Evolutionary conservation across 2,797 vertebrate species (phyloP).

Genomic region (Cryptoblepharus egeriae): DNA sequence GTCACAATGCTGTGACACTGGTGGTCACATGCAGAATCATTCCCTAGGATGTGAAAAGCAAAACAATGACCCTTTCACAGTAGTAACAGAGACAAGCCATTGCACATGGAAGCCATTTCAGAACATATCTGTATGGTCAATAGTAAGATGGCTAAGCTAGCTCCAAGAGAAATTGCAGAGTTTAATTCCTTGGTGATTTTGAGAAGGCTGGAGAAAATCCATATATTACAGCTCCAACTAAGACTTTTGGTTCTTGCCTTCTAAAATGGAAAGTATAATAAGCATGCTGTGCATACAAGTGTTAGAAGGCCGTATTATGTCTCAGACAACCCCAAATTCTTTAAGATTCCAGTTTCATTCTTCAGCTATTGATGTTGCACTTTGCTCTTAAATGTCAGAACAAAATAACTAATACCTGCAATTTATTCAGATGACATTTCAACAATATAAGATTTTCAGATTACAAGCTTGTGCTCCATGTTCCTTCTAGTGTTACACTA

Average conservation of each 20-base stretch:
- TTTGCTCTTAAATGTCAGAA: slow-evolving; percentile 68
- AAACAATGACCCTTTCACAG: not conserved
- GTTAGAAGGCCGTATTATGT: not conserved
- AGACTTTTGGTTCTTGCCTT: not conserved
- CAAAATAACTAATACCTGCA: slow-evolving; percentile 71
- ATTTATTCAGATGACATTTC: slow-evolving; percentile 73
- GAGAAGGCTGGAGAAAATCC: not conserved
- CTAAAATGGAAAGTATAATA: accelerated
- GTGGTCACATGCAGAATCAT: not conserved
- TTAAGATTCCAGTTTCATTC: slow-evolving; percentile 45
- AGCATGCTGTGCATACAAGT: accelerated
- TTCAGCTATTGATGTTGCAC: slow-evolving; percentile 55
- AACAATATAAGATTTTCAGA: slow-evolving; percentile 65
- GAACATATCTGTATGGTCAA: not conserved
- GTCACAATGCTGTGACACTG: not conserved
- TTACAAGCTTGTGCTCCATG: slow-evolving; percentile 46
- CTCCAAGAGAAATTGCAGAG: not conserved
- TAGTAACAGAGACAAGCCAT: not conserved
- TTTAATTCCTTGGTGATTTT: not conserved
- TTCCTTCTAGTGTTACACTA: slow-evolving; percentile 29
- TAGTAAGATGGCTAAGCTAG: not conserved
- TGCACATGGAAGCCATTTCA: not conserved
- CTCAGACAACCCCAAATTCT: slow-evolving; percentile 17
- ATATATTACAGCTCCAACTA: not conserved
- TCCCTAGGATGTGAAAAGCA: not conserved